These are phyloP conservation scores for Campaea margaritaria DNA, from an alignment of 2,888 invertebrate genomes.

Conservation along the genomic window DNA sequence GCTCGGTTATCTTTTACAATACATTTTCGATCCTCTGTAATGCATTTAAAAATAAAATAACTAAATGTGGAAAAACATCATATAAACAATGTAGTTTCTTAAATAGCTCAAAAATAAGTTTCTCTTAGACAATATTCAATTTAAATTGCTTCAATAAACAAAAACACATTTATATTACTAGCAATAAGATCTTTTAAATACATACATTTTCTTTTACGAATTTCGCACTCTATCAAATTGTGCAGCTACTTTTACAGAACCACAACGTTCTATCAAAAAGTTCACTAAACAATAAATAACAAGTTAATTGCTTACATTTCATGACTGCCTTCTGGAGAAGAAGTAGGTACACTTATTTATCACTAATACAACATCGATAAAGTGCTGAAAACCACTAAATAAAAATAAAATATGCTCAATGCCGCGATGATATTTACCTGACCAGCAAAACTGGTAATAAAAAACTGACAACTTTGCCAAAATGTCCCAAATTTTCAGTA, in stretches of 20 bases:
- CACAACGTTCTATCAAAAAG: slow-evolving; percentile 82
- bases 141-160: slow-evolving; percentile 17
- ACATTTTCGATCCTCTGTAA: slow-evolving; percentile 76
- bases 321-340: slow-evolving; percentile 52
- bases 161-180: slow-evolving; percentile 32
- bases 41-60: slow-evolving; percentile 76
- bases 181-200: slow-evolving; percentile 44
- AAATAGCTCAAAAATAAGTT: background rate
- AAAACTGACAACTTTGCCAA: slow-evolving; percentile 80
- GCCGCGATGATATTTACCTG: slow-evolving; percentile 81
- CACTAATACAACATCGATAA: slow-evolving; percentile 61
- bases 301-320: slow-evolving; percentile 66
- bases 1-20: slow-evolving; percentile 71
- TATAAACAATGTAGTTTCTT: too few relatives aligned
- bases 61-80: slow-evolving; percentile 49
- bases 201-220: slow-evolving; percentile 70
- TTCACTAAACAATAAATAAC: slow-evolving; percentile 70
- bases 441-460: slow-evolving; percentile 80
- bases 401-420: slow-evolving; percentile 75
- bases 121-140: background rate
- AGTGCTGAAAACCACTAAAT: slow-evolving; percentile 68
- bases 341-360: slow-evolving; percentile 56
- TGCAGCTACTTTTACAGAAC: slow-evolving; percentile 82
- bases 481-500: slow-evolving; percentile 44
- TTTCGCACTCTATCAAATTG: slow-evolving; percentile 76